Base-by-base conservation (phyloP, 2,797 vertebrate genomes). In the Chrysocyon brachyurus region DNA sequence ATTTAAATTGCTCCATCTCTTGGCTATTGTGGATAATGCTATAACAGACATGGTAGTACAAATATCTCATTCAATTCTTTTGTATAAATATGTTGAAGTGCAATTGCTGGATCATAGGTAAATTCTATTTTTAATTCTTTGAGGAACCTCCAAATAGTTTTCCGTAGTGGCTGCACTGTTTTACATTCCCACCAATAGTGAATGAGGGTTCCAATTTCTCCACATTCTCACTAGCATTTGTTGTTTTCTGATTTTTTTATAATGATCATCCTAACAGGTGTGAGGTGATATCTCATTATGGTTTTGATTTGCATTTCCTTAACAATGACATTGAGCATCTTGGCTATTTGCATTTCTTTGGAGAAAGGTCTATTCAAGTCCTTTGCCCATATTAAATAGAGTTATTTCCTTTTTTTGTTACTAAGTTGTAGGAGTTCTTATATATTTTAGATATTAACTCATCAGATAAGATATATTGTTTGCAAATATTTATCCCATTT, bases 351-450 rank as follows among this genome's bases (percentile, higher is more conserved):
- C 68, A 54, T 66, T 63, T 77, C 52, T 87, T 61, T 63, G 87
- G 49, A 77, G 61, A 96, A 56, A 77, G 36, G 24, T 82, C 16
- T 61, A 31, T 46, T 87, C 4, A 66, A 4, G 10, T 49, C 40
- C 40, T 90, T 95, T 94, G 33, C 68, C 21, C 54, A 40, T 63
- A 95, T 84, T 49, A 83, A 93, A 61, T 73, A 87, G 3, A 70
- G 24, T 63, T 92, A 75, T 81, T 89, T 68, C 21, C 3, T 56
- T 9, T 94, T 77, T 70, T 36, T 68, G 59, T 91, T 92, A 63
- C 22, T 90, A 79, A 90, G n/a, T 92, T 91, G 19, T 93, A 56
- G 31, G 33, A 81, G 15, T 95, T 95, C 21, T 73, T 75, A 24
- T 52, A 16, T 91, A 90, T 54, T 72, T 95, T 63, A 8, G 19